phyloP scores from a whole-genome alignment of 2,797 vertebrate genomes.

The Knipowitschia caucasica region DNA sequence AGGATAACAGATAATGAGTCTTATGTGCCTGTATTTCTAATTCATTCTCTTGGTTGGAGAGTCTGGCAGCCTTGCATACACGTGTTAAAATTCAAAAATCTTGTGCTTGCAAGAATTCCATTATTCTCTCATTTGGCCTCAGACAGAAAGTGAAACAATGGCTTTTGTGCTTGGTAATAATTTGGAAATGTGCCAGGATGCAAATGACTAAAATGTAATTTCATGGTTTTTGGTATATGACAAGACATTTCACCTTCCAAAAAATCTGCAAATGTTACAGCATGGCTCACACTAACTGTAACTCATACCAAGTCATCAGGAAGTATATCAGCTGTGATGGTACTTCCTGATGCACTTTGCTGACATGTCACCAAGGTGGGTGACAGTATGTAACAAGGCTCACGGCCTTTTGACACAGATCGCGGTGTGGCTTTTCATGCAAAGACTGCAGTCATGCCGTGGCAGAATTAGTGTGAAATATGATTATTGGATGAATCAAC shows the following conservation, averaged over 20 bases:
- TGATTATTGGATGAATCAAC: too few relatives aligned
- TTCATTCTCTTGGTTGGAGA: background rate
- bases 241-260: background rate
- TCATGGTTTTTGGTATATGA: slow-evolving; percentile 29
- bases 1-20: background rate
- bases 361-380: too few relatives aligned
- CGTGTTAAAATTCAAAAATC: background rate
- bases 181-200: slow-evolving; percentile 39
- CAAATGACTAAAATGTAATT: slow-evolving; percentile 36
- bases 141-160: slow-evolving; percentile 6
- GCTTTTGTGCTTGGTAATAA: slow-evolving; percentile 26
- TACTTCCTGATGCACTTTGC: too few relatives aligned
- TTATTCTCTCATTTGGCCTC: slow-evolving; percentile 1
- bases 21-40: background rate
- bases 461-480: too few relatives aligned
- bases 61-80: background rate
- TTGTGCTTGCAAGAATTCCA: slow-evolving; percentile 1
- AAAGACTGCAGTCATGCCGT: too few relatives aligned
- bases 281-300: too few relatives aligned
- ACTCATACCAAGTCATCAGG: too few relatives aligned
- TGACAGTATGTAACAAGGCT: too few relatives aligned
- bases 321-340: too few relatives aligned
- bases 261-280: slow-evolving; percentile 24
- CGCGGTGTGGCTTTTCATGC: too few relatives aligned
- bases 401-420: too few relatives aligned